Base-by-base conservation (phyloP, 1,140 invertebrate species). In the Oncopeltus fasciatus region DNA sequence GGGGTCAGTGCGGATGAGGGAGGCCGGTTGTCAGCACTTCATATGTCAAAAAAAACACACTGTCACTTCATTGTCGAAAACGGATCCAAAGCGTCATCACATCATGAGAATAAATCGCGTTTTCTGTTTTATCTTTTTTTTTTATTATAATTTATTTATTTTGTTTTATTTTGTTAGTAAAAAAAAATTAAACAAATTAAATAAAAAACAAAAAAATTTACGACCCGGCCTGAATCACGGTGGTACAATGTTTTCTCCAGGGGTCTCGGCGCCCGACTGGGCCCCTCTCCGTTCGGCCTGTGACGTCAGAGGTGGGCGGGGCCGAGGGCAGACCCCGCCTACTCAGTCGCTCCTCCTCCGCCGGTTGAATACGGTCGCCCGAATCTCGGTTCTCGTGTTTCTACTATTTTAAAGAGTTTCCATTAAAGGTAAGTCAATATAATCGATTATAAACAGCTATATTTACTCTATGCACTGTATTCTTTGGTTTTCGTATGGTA, bases 301-400 rank as follows among this genome's bases (percentile, higher is more conserved):
- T 67, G 66, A 67, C 66, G 66, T 67, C 66, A 67, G 61, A 58
- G 59, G 57, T 63, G 64, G 66, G 66, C 60, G 66, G 60, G 49
- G 66, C 63, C 29, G n/a, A n/a, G 16, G 24, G 56, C 56, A 28
- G 56, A n/a, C 14, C 26, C 62, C 29, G 46, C 12, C 62, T 62
- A 49, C 61, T 44, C 33, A 11, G 21, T 26, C 20, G 47, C 44
- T 26, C 31, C 59, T 67, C 69, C 71, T 60, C 63, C 66, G 18
- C 59, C 46, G 16, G 26, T 53, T 14, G 24, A 16, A 20, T 57
- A 57, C 56, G 56, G 56, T 16, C 56, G 28, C 56, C 56, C 24
- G 56, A 57, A 57, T 28, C n/a, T 16, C 60, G 20, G 20, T 49
- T 51, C 44, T 2, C 60, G 29, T 11, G 16, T 21, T 21, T 51